Percentiles rank a stretch among this genome's conserved stretches.
phyloP scores from a whole-genome alignment of 2,888 invertebrate species.

The Mythimna vitellina region DNA sequence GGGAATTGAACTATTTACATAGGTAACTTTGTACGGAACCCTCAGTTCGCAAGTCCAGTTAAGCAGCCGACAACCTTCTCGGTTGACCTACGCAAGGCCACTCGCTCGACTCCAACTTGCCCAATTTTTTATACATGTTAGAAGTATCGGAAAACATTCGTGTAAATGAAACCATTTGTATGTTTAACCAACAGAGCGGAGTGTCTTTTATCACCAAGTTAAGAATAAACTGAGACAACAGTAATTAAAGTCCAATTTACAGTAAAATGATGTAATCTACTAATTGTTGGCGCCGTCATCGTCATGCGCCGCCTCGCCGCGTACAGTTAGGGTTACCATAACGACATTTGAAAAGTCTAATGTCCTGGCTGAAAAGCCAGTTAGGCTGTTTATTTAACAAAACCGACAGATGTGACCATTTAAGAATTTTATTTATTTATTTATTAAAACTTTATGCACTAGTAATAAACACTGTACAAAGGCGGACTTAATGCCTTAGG shows the following conservation, averaged over 20 bases:
- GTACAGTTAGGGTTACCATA: not conserved
- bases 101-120: too few relatives aligned
- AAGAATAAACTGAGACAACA: slow-evolving; percentile 44
- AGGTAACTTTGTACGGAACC: too few relatives aligned
- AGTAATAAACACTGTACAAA: too few relatives aligned
- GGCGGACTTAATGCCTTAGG: too few relatives aligned
- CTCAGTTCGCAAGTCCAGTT: too few relatives aligned
- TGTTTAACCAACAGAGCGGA: not conserved
- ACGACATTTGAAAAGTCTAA: not conserved
- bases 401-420: too few relatives aligned
- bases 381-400: too few relatives aligned
- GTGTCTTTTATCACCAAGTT: slow-evolving; percentile 11
- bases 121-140: not conserved
- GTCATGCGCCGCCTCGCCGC: not conserved
- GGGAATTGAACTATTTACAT: too few relatives aligned
- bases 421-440: too few relatives aligned
- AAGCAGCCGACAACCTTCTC: too few relatives aligned
- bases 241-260: slow-evolving; percentile 47
- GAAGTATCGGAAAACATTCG: slow-evolving; percentile 14
- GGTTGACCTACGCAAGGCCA: too few relatives aligned
- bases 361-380: not conserved
- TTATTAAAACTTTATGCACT: too few relatives aligned
- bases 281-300: slow-evolving; percentile 30
- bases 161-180: slow-evolving; percentile 8
- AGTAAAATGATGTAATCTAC: slow-evolving; percentile 31